These are phyloP conservation scores for Aspiorhynchus laticeps DNA, from an alignment of 2,113 vertebrate species.

Conservation along the genomic window DNA sequence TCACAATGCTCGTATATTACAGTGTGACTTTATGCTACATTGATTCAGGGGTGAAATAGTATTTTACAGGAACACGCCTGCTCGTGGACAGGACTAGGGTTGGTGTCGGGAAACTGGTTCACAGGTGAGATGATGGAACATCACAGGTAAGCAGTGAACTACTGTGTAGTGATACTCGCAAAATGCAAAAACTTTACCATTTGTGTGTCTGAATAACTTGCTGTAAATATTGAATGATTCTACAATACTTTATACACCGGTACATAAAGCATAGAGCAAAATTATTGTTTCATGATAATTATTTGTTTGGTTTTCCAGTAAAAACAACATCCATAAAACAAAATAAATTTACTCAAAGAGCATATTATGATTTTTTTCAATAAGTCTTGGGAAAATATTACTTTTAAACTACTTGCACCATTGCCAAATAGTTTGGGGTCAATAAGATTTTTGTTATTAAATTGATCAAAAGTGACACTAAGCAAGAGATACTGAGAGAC, in stretches of 20 bases:
- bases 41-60: not conserved
- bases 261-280: not conserved
- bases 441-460: too few species aligned
- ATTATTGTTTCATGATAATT: not conserved
- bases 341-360: not conserved
- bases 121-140: not conserved
- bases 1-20: slow-evolving; percentile 61
- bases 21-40: slow-evolving; percentile 64
- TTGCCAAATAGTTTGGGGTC: not conserved
- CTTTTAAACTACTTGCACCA: not conserved
- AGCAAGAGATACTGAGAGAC: too few species aligned
- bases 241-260: not conserved
- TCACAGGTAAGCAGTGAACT: not conserved
- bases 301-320: slow-evolving; percentile 15
- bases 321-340: not conserved
- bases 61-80: not conserved
- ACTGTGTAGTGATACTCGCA: not conserved
- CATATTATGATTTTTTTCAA: not conserved
- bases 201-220: not conserved
- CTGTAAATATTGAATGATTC: not conserved
- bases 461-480: too few species aligned
- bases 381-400: not conserved
- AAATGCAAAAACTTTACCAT: not conserved
- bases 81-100: not conserved
- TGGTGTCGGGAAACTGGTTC: not conserved